Conservation (phyloP, 2,888 invertebrate species). For the Falcaria lacertinaria region DNA sequence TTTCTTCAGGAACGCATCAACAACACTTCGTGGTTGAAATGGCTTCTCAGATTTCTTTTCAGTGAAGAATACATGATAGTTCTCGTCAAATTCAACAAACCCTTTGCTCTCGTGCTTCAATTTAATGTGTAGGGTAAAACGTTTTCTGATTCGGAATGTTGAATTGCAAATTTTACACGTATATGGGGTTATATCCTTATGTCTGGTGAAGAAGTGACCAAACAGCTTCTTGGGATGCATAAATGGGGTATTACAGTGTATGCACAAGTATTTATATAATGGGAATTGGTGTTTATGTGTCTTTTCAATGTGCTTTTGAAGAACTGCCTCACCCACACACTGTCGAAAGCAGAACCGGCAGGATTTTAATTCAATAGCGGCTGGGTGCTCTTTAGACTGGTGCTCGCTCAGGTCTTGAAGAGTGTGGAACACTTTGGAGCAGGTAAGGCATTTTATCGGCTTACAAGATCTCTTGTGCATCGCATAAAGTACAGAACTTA, state of each 20-base stretch:
- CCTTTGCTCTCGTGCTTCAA: conserved; percentile 53
- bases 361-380: conserved; percentile 28
- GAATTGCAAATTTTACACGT: conserved; percentile 57
- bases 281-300: conserved; percentile 38
- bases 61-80: conserved; percentile 57
- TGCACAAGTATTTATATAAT: conserved; percentile 58
- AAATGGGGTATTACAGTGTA: conserved; percentile 42
- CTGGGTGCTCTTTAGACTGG: conserved; percentile 36
- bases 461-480: conserved; percentile 37
- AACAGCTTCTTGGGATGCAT: conserved; percentile 62
- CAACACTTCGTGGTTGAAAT: no score
- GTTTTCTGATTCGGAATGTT: conserved; percentile 46
- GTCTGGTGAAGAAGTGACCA: conserved; percentile 48
- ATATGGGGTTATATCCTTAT: conserved; percentile 53
- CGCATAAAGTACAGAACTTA: conserved; percentile 10
- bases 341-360: conserved; percentile 54
- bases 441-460: conserved; percentile 40
- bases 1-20: no score
- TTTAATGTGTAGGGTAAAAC: conserved; percentile 63
- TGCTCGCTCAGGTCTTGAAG: conserved; percentile 43
- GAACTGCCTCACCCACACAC: conserved; percentile 36
- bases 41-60: conserved; percentile 50
- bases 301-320: conserved; percentile 50
- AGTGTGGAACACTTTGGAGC: conserved; percentile 32
- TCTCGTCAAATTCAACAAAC: conserved; percentile 59